These are phyloP conservation scores for Psettodes erumei DNA, from an alignment of 2,113 vertebrate genomes.

Conservation along the genomic window DNA sequence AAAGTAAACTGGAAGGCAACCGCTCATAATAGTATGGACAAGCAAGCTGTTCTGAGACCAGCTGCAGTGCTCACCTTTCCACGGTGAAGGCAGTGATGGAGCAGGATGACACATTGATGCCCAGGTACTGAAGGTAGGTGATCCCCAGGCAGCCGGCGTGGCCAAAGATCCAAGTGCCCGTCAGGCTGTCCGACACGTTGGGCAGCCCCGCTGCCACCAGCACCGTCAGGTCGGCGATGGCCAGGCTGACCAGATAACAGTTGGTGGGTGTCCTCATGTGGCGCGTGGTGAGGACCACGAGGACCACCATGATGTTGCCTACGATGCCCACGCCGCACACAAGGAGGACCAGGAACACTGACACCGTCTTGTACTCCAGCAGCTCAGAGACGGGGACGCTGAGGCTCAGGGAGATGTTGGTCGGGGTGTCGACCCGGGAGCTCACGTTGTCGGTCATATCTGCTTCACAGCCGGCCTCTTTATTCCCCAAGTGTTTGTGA, in stretches of 20 bases:
- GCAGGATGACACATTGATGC: slow-evolving; percentile 87
- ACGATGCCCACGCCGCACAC: slow-evolving; percentile 84
- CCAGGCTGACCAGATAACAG: slow-evolving; percentile 87
- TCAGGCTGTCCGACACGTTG: slow-evolving; percentile 84
- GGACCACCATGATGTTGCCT: slow-evolving; percentile 87
- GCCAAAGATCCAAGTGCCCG: slow-evolving; percentile 84
- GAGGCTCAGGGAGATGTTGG: slow-evolving; percentile 78
- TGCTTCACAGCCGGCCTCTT: neutral
- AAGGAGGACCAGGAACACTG: slow-evolving; percentile 83
- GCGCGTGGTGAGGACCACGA: slow-evolving; percentile 84
- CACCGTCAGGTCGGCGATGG: slow-evolving; percentile 84
- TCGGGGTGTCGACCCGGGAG: slow-evolving; percentile 77
- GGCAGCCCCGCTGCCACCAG: slow-evolving; percentile 85
- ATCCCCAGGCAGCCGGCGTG: slow-evolving; percentile 83
- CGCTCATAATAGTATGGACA: neutral
- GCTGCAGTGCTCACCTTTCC: slow-evolving; percentile 79
- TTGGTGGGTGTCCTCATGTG: slow-evolving; percentile 87
- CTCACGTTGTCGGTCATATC: slow-evolving; percentile 78
- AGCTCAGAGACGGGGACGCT: slow-evolving; percentile 59
- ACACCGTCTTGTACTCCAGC: slow-evolving; percentile 82
- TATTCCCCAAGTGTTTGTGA: neutral
- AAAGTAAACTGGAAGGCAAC: neutral
- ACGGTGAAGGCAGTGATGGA: slow-evolving; percentile 87
- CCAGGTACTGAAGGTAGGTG: slow-evolving; percentile 88
- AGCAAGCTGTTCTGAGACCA: neutral